Base-by-base conservation (phyloP, 2,888 invertebrate species). In the Anthrax anthrax region DNA sequence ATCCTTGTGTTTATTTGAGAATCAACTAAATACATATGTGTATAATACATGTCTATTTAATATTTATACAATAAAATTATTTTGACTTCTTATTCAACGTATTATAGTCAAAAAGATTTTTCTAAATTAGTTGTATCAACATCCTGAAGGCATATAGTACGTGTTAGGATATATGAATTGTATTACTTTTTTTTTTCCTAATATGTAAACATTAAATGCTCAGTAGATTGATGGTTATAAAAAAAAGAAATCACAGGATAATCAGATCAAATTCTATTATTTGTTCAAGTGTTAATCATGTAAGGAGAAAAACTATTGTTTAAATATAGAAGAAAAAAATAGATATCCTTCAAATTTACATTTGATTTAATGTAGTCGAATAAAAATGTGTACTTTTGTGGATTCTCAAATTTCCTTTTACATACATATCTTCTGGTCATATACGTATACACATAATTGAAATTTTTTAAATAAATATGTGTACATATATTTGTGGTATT, bases 241-340 rank as follows among this genome's bases (percentile, higher is more conserved):
- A n/a, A n/a, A n/a, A n/a, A n/a, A n/a, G n/a, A n/a, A n/a, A n/a
- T n/a, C 19, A 42, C 32, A 32, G 29, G 37, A 17, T 40, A 45
- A 44, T 47, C 38, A 47, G 44, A 45, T 48, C 48, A 46, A 50
- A 46, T 42, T 23, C 45, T 42, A n/a, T 36, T 51, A 39, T 51
- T 51, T 51, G 45, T 46, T 42, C 51, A 51, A 51, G 49, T 51
- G 51, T 51, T 49, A 51, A 51, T 51, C 51, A 49, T 51, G 42
- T 43, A 42, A 51, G 34, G 37, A 34, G 42, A 45, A 48, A 45
- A 42, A 34, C 42, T 38, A 45, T 44, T 39, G 43, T 42, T 17
- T 19, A 50, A 50, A 50, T 40, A 50, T 39, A 42, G 49, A 44
- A n/a, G n/a, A n/a, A n/a, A n/a, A n/a, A n/a, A n/a, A n/a, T n/a